Evolutionary conservation across 2,113 vertebrate species (phyloP).

Genomic region (Leucopsar rothschildi): DNA sequence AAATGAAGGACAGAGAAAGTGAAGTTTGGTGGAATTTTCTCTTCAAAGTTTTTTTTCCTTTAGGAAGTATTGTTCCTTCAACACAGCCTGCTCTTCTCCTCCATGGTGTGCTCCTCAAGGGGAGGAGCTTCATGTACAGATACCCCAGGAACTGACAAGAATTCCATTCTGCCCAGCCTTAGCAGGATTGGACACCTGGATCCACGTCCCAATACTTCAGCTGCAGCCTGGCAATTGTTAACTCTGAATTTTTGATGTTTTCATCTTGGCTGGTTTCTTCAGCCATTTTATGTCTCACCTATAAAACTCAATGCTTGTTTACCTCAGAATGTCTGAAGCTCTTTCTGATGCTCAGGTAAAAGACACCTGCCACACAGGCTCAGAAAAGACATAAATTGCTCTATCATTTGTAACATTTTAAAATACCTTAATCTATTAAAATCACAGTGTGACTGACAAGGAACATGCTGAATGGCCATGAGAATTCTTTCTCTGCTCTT

Average conservation of each 20-base stretch:
- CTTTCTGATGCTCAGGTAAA: conserved; percentile 30
- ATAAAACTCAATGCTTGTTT: not conserved
- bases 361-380: conserved; percentile 44
- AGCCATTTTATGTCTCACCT: not conserved
- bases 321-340: not conserved
- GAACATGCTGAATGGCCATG: conserved; percentile 33
- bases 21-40: not conserved
- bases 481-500: conserved; percentile 38
- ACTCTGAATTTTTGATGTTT: not conserved
- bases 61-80: not conserved
- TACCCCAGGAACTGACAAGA: not conserved
- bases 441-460: conserved; percentile 51
- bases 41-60: not conserved
- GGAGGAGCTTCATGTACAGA: not conserved
- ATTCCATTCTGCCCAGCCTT: not conserved
- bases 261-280: not conserved
- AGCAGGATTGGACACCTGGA: not conserved
- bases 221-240: not conserved
- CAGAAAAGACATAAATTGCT: conserved; percentile 40
- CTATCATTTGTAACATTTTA: conserved; percentile 45
- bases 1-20: not conserved
- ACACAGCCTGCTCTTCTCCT: not conserved
- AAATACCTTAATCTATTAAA: conserved; percentile 53
- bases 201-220: not conserved
- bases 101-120: not conserved